Base-by-base conservation (phyloP, 2,888 invertebrate genomes). In the Caprella mutica region DNA sequence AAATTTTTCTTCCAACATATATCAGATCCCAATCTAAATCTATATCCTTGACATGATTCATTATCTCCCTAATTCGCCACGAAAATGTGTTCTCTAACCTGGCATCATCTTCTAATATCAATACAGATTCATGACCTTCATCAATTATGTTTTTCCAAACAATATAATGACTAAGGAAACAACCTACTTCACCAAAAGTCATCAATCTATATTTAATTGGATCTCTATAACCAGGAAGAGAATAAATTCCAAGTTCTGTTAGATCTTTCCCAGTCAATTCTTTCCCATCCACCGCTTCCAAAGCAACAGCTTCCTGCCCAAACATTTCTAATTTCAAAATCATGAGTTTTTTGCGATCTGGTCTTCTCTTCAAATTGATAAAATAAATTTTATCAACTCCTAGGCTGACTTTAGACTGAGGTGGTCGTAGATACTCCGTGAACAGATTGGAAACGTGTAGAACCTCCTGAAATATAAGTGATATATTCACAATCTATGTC, bases 111-210 rank as follows among this genome's bases (percentile, higher is more conserved):
- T 98, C 98, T 39, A 98, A 77, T 0, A 97, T 79, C 65, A 96
- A 74, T 0, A 85, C n/a, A 52, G 57, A 54, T 24, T 56, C 24
- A 52, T 65, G 55, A 17, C 58, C 56, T 26, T 61, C 56, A 26
- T 58, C 53, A 21, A 65, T 50, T 24, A 87, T 85, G 76, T 85
- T 81, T 68, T 81, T 77, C 96, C 96, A 96, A 59, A 96, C 81
- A 55, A 79, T 76, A 72, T 86, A 92, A 73, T 99, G 98, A 69
- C 94, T 94, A 53, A 98, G 76, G 71, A 98, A 99, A 70, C 98
- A 98, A 4, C 97, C 98, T 55, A 98, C 85, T 76, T 99, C 98
- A 2, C 98, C 98, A 72, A 85, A 81, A 56, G 91, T 99, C 85
- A 98, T 86, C 12, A 89, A 84, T 66, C 97, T 85, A 70, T 86